Conservation (phyloP, 1,140 invertebrate species). For the Phymastichus coffea region DNA sequence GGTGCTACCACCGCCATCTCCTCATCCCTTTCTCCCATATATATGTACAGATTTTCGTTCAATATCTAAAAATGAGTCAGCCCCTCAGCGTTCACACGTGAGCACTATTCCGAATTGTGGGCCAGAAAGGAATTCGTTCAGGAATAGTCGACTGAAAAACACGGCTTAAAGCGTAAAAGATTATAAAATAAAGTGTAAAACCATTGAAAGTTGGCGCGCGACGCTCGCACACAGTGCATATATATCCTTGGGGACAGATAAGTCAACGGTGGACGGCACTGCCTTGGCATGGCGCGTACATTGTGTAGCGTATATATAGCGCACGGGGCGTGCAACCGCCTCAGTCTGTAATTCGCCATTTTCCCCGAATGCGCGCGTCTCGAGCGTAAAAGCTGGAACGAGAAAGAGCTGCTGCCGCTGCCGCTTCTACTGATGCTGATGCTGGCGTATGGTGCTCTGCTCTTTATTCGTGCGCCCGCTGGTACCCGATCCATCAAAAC, state of each 20-base stretch:
- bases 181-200: constrained; percentile 19
- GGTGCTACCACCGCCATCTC: not conserved
- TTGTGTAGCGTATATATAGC: not conserved
- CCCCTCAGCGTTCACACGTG: not conserved
- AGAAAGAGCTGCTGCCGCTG: constrained; percentile 30
- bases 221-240: not conserved
- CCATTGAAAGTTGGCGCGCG: not conserved
- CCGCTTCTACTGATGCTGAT: too few species aligned
- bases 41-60: not conserved
- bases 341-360: constrained; percentile 17
- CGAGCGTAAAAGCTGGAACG: too few species aligned
- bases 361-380: not conserved
- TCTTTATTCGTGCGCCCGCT: constrained; percentile 31
- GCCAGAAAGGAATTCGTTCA: not conserved
- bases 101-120: too few species aligned
- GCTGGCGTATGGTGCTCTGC: constrained; percentile 36
- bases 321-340: constrained; percentile 17
- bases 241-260: constrained; percentile 53
- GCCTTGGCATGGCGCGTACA: constrained; percentile 1
- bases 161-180: constrained; percentile 9
- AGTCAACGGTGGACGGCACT: constrained; percentile 47
- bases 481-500: constrained; percentile 61
- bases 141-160: constrained; percentile 16
- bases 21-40: not conserved
- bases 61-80: constrained; percentile 16